Base-by-base conservation (phyloP, 2,888 invertebrate genomes). In the Operophtera brumata region DNA sequence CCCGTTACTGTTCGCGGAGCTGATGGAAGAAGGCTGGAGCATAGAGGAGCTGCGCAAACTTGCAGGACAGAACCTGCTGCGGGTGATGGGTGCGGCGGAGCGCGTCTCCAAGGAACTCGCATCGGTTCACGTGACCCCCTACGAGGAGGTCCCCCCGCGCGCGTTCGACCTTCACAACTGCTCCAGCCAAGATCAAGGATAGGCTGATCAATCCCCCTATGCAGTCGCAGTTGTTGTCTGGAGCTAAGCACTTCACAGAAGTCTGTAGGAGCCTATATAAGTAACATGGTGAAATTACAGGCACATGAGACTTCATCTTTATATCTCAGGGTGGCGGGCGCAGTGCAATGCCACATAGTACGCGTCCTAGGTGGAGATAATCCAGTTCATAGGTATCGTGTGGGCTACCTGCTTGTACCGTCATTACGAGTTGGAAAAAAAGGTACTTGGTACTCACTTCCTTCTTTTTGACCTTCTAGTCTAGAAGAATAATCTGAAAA, bases 21-120 rank as follows among this genome's bases (percentile, higher is more conserved):
- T 96, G 26, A 92, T 95, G 74, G 94, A 93, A 45, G 94, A 93
- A 25, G 94, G 95, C n/a, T 96, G 96, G 96, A 93, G 92, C 46
- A 93, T 93, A 66, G 94, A 95, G 45, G 95, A 95, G 70, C 86
- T 96, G 57, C 93, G 94, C 53, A 95, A 95, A 75, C 80, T 96
- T 63, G 95, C 95, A 0, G 95, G 95, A 0, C 87, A 94, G 50
- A 96, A 96, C 78, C 92, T 96, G 62, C 82, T 96, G 47, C 91
- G 96, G 36, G 95, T 96, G 25, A 86, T 94, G 75, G 86, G 87
- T 51, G 92, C 93, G 30, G 95, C 94, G 0, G 95, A 95, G 76
- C 91, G 92, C 69, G 91, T 95, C n/a, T 91, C 95, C 25, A 93
- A 93, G 57, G 94, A 94, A 49, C 92, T 95, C 73, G 93, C 93